A percentile compares a stretch with the other conserved stretches of the same genome.
Evolutionary conservation across 2,888 invertebrate genomes (phyloP).

Genomic region (Nemapogon koenigi): DNA sequence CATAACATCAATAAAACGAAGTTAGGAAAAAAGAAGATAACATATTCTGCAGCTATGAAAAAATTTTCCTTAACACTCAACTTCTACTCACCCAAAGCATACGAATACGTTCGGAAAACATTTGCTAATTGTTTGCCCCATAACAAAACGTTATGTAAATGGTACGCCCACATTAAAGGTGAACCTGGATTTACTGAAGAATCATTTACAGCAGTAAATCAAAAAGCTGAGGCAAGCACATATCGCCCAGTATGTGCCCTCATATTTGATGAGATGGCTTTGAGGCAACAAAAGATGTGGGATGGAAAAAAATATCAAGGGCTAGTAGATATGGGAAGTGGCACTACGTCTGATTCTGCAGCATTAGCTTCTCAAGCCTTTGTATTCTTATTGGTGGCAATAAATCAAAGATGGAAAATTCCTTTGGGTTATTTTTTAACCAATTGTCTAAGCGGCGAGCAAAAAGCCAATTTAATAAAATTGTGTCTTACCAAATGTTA

Average conservation of each 20-base stretch:
- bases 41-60: constrained; percentile 14
- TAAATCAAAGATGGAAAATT: constrained; percentile 22
- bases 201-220: constrained; percentile 19
- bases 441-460: constrained; percentile 18
- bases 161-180: constrained; percentile 24
- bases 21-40: constrained; percentile 6
- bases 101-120: constrained; percentile 25
- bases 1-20: constrained; percentile 10
- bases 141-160: constrained; percentile 23
- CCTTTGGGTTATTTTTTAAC: constrained; percentile 24
- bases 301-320: constrained; percentile 17
- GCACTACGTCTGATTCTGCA: constrained; percentile 12
- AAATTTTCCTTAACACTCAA: too few relatives aligned
- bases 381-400: constrained; percentile 19
- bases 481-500: constrained; percentile 17
- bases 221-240: constrained; percentile 15
- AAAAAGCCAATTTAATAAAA: constrained; percentile 19
- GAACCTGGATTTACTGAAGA: constrained; percentile 24
- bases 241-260: constrained; percentile 14
- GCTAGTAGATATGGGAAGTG: constrained; percentile 23
- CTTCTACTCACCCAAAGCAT: constrained; percentile 23
- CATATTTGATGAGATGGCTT: constrained; percentile 23
- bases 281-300: constrained; percentile 7
- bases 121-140: constrained; percentile 25
- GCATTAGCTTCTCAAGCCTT: constrained; percentile 17